Evolutionary conservation across 2,797 vertebrate genomes (phyloP).

Genomic region (Emydoidea blandingii): DNA sequence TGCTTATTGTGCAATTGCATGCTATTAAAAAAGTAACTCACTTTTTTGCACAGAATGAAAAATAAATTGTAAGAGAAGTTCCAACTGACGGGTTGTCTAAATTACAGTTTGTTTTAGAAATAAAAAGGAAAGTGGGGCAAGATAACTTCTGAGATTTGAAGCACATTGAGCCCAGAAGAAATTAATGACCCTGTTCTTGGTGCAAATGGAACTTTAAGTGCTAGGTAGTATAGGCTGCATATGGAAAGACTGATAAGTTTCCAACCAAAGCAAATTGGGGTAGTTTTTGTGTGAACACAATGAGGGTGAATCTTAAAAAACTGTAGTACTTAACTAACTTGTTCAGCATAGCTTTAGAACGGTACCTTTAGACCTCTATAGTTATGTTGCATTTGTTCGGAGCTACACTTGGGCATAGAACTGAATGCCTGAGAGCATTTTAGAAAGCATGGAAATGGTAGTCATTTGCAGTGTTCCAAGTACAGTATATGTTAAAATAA

Average conservation of each 20-base stretch:
- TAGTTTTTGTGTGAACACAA: neutral
- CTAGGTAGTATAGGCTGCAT: neutral
- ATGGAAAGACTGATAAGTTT: neutral
- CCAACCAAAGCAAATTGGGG: neutral
- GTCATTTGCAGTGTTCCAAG: neutral
- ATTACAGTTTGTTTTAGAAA: neutral
- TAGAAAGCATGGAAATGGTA: neutral
- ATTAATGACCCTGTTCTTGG: fast-evolving
- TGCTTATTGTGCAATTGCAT: neutral
- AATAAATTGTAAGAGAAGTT: neutral
- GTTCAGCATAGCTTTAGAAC: neutral
- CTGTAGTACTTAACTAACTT: neutral
- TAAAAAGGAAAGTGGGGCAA: neutral
- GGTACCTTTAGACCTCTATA: neutral
- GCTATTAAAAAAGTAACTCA: neutral
- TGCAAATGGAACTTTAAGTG: neutral
- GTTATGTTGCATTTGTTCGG: neutral
- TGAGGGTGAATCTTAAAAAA: neutral
- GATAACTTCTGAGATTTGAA: neutral
- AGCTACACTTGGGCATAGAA: neutral
- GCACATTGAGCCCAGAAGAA: neutral
- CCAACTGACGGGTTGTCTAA: neutral
- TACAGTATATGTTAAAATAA: fast-evolving
- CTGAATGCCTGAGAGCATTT: neutral
- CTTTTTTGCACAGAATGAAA: neutral